Evolutionary conservation across 2,888 invertebrate genomes (phyloP), one percentile per base, ranked within the genome.

Genomic region (Nemapogon koenigi): DNA sequence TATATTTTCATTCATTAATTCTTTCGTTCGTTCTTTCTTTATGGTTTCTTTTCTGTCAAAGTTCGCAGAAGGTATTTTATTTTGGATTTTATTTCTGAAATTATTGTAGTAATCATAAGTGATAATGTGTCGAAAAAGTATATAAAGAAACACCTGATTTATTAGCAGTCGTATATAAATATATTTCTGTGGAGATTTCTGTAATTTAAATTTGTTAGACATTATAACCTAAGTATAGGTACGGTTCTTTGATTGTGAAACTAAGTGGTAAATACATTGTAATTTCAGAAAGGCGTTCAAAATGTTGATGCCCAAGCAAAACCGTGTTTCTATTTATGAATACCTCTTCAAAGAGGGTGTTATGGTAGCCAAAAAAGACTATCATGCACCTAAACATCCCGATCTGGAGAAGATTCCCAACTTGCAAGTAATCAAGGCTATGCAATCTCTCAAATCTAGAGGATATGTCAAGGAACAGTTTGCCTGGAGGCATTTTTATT

Each of bases 261-360:
- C 22, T 10, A 8, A 22, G 18, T 33, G 33, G n/a, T 8, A 19
- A 19, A 3, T 3, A 11, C 19, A 13, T 33, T 33, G 10, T 59
- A 57, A 66, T 62, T 75, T 65, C 71, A 75, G 64, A 62, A 52
- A 65, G 58, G 55, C 57, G 55, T 51, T 64, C 75, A 95, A 91
- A 76, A 99, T 99, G 99, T 96, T 99, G 94, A 99, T 99, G 96
- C 97, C 98, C 59, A 98, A 97, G 84, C 92, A 94, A 83, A 95
- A 97, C 73, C 89, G 97, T 63, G 90, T 94, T 52, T 83, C 92
- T 54, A 98, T 99, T 69, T 99, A 94, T 78, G 98, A 99, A 71
- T 93, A 94, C 82, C 88, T 98, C 55, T 97, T 98, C 75, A 96
- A 96, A 69, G 98, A 99, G 81, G 99, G 99, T 69, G 99, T 99